phyloP scores from a whole-genome alignment of 2,113 vertebrate genomes.

The Cnemophilus loriae region DNA sequence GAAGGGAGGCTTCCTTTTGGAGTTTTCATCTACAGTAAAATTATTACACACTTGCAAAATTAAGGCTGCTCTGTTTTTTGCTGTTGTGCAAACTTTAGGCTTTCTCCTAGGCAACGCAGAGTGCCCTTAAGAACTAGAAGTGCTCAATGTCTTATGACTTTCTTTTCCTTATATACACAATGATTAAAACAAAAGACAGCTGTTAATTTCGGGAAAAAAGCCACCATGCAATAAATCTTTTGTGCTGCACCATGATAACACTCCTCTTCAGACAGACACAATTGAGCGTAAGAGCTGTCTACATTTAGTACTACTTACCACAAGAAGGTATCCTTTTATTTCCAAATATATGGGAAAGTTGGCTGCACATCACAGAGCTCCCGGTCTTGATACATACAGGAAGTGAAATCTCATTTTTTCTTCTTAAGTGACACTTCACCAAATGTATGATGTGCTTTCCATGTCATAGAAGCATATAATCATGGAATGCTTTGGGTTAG shows the following conservation, averaged over 20 bases:
- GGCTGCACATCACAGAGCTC: neutral
- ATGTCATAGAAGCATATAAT: neutral
- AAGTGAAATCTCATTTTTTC: neutral
- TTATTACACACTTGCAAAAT: neutral
- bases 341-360: neutral
- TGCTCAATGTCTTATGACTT: neutral
- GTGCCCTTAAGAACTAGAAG: slow-evolving; percentile 14
- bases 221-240: neutral
- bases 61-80: neutral
- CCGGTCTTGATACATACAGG: neutral
- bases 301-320: neutral
- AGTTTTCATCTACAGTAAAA: neutral
- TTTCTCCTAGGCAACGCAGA: neutral
- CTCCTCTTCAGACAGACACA: neutral
- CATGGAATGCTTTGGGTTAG: neutral
- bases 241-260: neutral
- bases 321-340: neutral
- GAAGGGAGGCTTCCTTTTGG: neutral
- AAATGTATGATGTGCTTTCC: neutral
- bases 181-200: slow-evolving; percentile 38
- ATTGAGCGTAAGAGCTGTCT: neutral
- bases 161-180: slow-evolving; percentile 25
- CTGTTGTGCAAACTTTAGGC: slow-evolving; percentile 11
- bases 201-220: slow-evolving; percentile 15
- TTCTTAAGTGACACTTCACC: neutral